Evolutionary conservation across 2,888 invertebrate genomes (phyloP).

Genomic region (Litoditis marina): DNA sequence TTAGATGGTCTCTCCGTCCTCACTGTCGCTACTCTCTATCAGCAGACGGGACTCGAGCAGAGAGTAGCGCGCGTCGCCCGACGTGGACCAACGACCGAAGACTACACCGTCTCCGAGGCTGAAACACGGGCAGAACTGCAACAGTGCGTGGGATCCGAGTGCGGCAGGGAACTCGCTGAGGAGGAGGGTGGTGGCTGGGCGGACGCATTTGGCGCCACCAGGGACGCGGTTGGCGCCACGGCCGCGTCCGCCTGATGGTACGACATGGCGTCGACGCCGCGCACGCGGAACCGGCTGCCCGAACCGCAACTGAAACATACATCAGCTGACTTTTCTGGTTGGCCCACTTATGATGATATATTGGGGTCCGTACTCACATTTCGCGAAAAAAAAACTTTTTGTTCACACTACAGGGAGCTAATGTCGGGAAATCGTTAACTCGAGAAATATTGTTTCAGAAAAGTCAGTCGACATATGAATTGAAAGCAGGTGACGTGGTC

Average conservation of each 20-base stretch:
- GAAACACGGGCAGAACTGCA: constrained; percentile 23
- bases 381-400: too few relatives aligned
- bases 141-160: constrained; percentile 10
- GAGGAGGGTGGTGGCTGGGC: not conserved
- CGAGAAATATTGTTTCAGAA: too few relatives aligned
- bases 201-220: not conserved
- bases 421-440: too few relatives aligned
- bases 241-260: constrained; percentile 19
- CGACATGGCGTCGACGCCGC: constrained; percentile 20
- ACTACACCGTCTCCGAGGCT: constrained; percentile 45
- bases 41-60: constrained; percentile 13
- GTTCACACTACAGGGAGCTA: too few relatives aligned
- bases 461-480: too few relatives aligned
- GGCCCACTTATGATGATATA: too few relatives aligned
- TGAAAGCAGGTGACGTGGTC: too few relatives aligned
- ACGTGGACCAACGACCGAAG: constrained; percentile 30
- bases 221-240: not conserved
- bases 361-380: too few relatives aligned
- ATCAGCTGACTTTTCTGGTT: too few relatives aligned
- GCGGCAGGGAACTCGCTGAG: constrained; percentile 1
- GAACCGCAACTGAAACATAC: constrained; percentile 18
- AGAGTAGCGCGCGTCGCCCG: constrained; percentile 9
- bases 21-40: constrained; percentile 9
- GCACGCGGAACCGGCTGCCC: constrained; percentile 13
- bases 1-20: not conserved